Evolutionary conservation across 2,888 invertebrate species (phyloP).

Genomic region (Hemistola chrysoprasaria): DNA sequence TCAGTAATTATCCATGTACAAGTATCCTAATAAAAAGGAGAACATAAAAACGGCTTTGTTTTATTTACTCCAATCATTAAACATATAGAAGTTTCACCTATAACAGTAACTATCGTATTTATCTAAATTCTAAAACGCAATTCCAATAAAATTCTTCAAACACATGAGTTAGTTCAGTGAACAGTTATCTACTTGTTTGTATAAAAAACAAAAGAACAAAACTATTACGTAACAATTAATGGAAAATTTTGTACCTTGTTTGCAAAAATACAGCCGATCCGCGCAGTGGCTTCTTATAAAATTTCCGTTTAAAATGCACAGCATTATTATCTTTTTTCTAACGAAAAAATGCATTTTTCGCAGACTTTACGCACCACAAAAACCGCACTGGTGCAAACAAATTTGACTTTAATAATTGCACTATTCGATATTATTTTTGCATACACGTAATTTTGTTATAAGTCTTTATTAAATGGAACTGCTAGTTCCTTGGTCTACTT

Average conservation of each 20-base stretch:
- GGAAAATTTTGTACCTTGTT: conserved; percentile 60
- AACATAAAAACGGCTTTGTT: no score
- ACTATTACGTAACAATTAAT: conserved; percentile 50
- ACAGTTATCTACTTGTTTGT: no score
- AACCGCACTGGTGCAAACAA: conserved; percentile 12
- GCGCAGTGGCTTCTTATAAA: conserved; percentile 67
- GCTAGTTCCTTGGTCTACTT: conserved; percentile 70
- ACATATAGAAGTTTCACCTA: no score
- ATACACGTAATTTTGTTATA: conserved; percentile 34
- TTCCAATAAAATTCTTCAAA: no score
- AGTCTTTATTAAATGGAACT: conserved; percentile 38
- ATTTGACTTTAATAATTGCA: conserved; percentile 39
- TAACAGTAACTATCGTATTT: no score
- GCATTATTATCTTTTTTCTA: conserved; percentile 79
- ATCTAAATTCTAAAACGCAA: no score
- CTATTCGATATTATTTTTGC: conserved; percentile 37
- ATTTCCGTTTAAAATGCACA: conserved; percentile 78
- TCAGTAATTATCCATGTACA: no score
- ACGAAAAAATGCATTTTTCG: conserved; percentile 65
- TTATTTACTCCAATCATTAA: no score
- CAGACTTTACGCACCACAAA: conserved; percentile 34
- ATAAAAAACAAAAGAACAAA: conserved; percentile 14
- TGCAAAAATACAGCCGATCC: conserved; percentile 67
- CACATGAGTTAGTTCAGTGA: no score
- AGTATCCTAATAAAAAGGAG: no score